Percentiles rank a stretch among this genome's conserved stretches.
Conservation (phyloP, 1,140 invertebrate genomes). For the Eupristina koningsbergeri region DNA sequence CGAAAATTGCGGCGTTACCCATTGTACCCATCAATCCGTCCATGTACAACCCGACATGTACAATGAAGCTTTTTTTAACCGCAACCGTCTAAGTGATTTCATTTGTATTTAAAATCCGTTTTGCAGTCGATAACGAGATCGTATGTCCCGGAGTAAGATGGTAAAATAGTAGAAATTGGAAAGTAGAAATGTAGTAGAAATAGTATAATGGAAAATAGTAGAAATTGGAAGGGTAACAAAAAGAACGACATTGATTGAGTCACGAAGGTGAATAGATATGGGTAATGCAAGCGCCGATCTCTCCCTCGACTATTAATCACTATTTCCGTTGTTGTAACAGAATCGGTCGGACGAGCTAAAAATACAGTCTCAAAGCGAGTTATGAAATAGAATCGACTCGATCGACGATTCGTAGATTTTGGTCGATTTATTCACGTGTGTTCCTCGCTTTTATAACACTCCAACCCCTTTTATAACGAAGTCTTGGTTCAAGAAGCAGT, state of each 20-base stretch:
- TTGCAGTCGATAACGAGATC: too few relatives aligned
- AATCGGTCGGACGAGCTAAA: not conserved
- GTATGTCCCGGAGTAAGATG: not conserved
- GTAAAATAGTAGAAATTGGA: not conserved
- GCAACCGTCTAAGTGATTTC: not conserved
- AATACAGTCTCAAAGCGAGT: not conserved
- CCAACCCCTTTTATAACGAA: not conserved
- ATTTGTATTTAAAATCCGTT: constrained; percentile 29
- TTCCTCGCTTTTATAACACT: not conserved
- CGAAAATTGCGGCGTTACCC: too few relatives aligned
- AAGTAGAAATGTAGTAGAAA: too few relatives aligned
- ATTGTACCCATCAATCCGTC: too few relatives aligned
- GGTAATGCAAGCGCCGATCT: not conserved
- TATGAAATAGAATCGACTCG: not conserved
- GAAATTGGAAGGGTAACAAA: too few relatives aligned
- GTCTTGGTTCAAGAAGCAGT: not conserved
- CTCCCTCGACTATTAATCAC: not conserved
- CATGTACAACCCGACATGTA: too few relatives aligned
- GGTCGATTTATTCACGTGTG: not conserved
- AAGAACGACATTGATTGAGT: too few relatives aligned
- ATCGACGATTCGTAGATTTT: constrained; percentile 23
- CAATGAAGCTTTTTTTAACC: too few relatives aligned
- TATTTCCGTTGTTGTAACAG: not conserved
- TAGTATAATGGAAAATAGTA: not conserved
- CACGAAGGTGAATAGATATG: not conserved